Base-by-base conservation (phyloP, 2,113 vertebrate genomes). In the Tachysurus vachellii region DNA sequence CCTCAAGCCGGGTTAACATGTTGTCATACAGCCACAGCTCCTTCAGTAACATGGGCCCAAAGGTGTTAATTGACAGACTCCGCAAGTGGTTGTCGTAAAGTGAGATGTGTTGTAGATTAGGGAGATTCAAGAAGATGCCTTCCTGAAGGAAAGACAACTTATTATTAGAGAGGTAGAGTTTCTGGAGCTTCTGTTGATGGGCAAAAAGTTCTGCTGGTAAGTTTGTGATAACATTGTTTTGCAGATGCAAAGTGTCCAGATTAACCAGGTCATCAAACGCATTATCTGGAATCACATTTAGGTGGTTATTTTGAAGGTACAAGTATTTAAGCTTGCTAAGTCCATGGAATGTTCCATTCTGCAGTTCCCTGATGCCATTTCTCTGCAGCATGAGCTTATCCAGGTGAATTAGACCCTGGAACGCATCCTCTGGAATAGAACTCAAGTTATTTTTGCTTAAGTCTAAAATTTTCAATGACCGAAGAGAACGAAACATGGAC, bases 11-110 rank as follows among this genome's bases (percentile, higher is more conserved):
- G 31, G 93, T 94, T 83, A 99, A 92, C 85, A 94, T 96, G 36
- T 99, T 99, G 79, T 99, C 96, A 0, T 98, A 97, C 4, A 99
- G 93, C 97, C 97, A 98, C 16, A 99, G 94, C 83, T 99, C 95
- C 3, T 91, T 80, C n/a, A 95, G 53, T 36, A 92, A 91, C 96
- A 93, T 95, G 26, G 96, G 94, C 64, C 97, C 97, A 0, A 99
- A 99, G 57, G 96, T 90, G 0, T 95, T 88, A 0, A 95, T 94
- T 1, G 88, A 91, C 73, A 98, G 91, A 91, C 93, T 95, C 82
- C 92, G 93, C 77, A 99, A 91, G 47, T 92, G 93, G 85, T 99
- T 99, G 82, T 95, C 94, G 0, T 96, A 96, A 70, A 99, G 94
- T 0, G 97, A 97, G 44, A 99, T 96, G 9, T 95, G 95, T 86